Evolutionary conservation across 1,140 invertebrate species (phyloP).

Genomic region (Condylostylus longicornis): DNA sequence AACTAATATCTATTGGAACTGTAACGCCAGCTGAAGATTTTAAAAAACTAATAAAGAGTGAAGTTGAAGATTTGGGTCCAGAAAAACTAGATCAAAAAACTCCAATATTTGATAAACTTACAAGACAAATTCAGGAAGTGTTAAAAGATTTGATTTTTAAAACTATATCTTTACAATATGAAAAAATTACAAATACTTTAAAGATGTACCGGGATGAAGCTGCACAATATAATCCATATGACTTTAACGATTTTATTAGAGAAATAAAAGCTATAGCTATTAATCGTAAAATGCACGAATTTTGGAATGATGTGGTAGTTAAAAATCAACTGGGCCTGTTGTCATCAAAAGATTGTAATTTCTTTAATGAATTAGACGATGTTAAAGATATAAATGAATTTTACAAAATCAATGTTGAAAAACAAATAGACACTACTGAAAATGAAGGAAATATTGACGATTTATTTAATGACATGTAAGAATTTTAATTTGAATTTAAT

Average conservation of each 20-base stretch:
- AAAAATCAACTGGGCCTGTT: constrained; percentile 17
- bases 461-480: too few relatives aligned
- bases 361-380: too few relatives aligned
- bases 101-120: constrained; percentile 13
- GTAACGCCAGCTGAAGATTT: constrained; percentile 16
- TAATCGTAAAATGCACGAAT: constrained; percentile 9
- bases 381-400: too few relatives aligned
- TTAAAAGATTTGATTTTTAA: constrained; percentile 13
- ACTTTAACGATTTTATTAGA: constrained; percentile 20
- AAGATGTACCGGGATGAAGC: constrained; percentile 15
- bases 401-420: too few relatives aligned
- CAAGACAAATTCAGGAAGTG: constrained; percentile 20
- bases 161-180: constrained; percentile 8
- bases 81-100: constrained; percentile 16
- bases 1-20: too few relatives aligned
- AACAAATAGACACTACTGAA: too few relatives aligned
- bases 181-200: constrained; percentile 14
- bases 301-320: constrained; percentile 19
- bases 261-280: constrained; percentile 12
- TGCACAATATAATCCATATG: constrained; percentile 17
- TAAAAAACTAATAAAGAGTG: constrained; percentile 10
- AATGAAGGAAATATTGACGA: too few relatives aligned
- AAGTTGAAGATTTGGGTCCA: constrained; percentile 10
- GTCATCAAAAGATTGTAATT: too few relatives aligned
- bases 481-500: too few relatives aligned